Evolutionary conservation across 2,797 vertebrate genomes (phyloP), one percentile per base, ranked within the genome.

Genomic region (Phrynocephalus guinanensis): DNA sequence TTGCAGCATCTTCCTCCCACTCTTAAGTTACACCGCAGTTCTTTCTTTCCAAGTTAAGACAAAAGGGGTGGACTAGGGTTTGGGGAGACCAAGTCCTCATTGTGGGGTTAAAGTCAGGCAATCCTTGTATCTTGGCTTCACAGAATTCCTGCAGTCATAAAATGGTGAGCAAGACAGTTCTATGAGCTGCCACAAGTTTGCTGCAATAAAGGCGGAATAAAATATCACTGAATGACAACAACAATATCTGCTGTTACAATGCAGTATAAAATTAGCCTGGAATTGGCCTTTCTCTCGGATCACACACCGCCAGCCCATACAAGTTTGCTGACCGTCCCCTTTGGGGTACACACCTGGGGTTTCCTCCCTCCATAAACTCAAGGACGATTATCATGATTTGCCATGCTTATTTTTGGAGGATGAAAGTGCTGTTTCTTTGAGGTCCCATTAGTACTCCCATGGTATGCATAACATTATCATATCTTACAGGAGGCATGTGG

Each of bases 391-490:
- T 7, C 84, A 22, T 38, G 72, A 7, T 73, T 68, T 84, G 79
- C 76, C 16, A n/a, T 7, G 87, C 91, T 82, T 89, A 5, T 22
- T n/a, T 71, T 87, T 33, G 79, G 73, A 88, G 7, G 8, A 82
- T 78, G 38, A 92, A 56, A 1, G 63, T 81, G 1, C 77, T 87
- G 73, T 78, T 63, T 18, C 44, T 76, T 48, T 44, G 44, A 1
- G 28, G 87, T 89, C 24, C 56, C 20, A n/a, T 79, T 82, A 77
- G 67, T 70, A 71, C 6, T 48, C 66, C 68, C 60, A 85, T 30
- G 68, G 85, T 86, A 70, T 88, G 73, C 24, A 91, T 81, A 86
- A 38, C 33, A 63, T 52, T 5, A 81, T 79, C 80, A 87, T 79
- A 82, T 68, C 72, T 78, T 72, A 28, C 72, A 73, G 38, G 60